Evolutionary conservation across 1,140 invertebrate species (phyloP).

Genomic region (Drosophila nigrodunni): DNA sequence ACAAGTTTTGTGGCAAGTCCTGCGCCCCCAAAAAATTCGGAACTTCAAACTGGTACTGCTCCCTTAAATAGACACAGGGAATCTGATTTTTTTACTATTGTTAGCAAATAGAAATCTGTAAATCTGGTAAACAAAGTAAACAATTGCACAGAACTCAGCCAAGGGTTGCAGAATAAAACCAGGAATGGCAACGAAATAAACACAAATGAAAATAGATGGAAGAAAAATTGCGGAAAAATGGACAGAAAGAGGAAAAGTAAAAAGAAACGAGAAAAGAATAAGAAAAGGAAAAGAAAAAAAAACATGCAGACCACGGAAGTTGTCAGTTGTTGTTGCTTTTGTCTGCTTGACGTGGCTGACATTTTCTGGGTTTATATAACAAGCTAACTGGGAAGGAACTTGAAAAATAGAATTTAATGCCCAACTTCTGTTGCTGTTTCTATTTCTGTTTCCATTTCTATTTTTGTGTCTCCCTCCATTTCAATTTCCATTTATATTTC

Average conservation of each 20-base stretch:
- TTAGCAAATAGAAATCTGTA: slow-evolving; percentile 45
- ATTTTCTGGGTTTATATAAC: slow-evolving; percentile 4
- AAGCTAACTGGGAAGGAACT: not conserved
- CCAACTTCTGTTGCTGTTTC: slow-evolving; percentile 14
- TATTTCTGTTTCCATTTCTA: slow-evolving; percentile 2
- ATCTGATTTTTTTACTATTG: slow-evolving; percentile 20
- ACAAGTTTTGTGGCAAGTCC: slow-evolving; percentile 23
- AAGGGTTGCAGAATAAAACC: slow-evolving; percentile 20
- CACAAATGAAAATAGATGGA: not conserved
- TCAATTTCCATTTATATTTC: not conserved
- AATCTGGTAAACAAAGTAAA: slow-evolving; percentile 57
- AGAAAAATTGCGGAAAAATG: slow-evolving; percentile 5
- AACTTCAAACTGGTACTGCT: slow-evolving; percentile 10
- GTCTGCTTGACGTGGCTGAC: slow-evolving; percentile 22
- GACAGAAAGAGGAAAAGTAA: slow-evolving; percentile 10
- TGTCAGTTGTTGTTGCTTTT: slow-evolving; percentile 45
- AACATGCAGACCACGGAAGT: slow-evolving; percentile 27
- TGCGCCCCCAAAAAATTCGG: not conserved
- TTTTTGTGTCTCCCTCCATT: not conserved
- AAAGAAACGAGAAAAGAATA: slow-evolving; percentile 1
- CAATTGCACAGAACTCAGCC: slow-evolving; percentile 29
- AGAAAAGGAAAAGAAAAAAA: slow-evolving; percentile 12
- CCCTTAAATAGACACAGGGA: slow-evolving; percentile 27
- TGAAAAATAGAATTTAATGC: slow-evolving; percentile 35
- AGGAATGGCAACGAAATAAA: not conserved